phyloP scores from a whole-genome alignment of 2,113 vertebrate species.

The pig (Sus scrofa) region DNA sequence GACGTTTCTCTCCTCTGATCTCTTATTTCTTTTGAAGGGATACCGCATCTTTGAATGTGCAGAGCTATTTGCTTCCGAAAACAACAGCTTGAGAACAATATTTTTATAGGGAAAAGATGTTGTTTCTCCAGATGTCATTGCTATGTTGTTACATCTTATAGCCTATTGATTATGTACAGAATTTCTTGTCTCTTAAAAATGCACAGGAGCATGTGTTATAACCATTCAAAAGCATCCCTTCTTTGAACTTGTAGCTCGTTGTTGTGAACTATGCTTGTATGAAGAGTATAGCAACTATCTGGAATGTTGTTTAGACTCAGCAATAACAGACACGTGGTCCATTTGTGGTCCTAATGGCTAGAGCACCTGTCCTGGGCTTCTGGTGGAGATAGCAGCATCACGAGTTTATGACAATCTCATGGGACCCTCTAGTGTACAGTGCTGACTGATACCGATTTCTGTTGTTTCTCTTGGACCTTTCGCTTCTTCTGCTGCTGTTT shows the following conservation, averaged over 20 bases:
- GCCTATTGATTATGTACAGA: slow-evolving; percentile 91
- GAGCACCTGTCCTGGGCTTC: slow-evolving; percentile 86
- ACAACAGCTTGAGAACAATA: slow-evolving; percentile 86
- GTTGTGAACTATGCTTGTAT: slow-evolving; percentile 86
- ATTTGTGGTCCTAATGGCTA: slow-evolving; percentile 82
- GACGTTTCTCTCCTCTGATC: slow-evolving; percentile 76
- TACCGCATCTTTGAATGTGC: slow-evolving; percentile 83
- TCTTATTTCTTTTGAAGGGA: slow-evolving; percentile 84
- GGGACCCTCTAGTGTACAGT: slow-evolving; percentile 90
- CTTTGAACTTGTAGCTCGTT: slow-evolving; percentile 86
- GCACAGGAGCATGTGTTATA: slow-evolving; percentile 87
- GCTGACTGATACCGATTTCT: slow-evolving; percentile 87
- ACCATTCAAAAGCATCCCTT: slow-evolving; percentile 86
- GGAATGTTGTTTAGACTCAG: slow-evolving; percentile 90
- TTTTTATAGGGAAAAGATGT: slow-evolving; percentile 87
- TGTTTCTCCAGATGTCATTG: slow-evolving; percentile 87
- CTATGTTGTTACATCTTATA: slow-evolving; percentile 89
- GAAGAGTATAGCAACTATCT: slow-evolving; percentile 88
- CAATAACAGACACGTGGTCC: slow-evolving; percentile 86
- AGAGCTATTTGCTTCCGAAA: slow-evolving; percentile 87
- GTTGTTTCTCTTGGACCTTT: slow-evolving; percentile 91
- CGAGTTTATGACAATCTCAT: slow-evolving; percentile 86
- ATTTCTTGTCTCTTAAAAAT: slow-evolving; percentile 89
- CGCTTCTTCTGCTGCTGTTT: slow-evolving; percentile 94
- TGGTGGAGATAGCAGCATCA: slow-evolving; percentile 96